These are phyloP conservation scores for Pogonognathellus flavescens DNA, from an alignment of 1,140 invertebrate species.

Conservation along the genomic window DNA sequence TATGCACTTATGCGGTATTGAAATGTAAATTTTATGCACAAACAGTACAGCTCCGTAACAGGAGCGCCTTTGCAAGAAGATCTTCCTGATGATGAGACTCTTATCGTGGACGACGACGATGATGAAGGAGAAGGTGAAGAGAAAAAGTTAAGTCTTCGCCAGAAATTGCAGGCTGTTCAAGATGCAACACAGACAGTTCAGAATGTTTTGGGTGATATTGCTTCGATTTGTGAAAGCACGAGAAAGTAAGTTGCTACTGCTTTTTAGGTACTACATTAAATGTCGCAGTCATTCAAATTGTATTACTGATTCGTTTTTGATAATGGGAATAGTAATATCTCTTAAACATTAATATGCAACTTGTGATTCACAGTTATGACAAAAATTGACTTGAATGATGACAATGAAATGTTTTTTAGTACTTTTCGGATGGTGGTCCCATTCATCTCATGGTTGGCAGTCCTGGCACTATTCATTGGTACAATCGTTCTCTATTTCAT, in stretches of 20 bases:
- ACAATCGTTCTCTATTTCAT: conserved; percentile 88
- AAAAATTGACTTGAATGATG: neutral
- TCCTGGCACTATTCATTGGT: conserved; percentile 73
- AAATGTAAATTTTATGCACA: neutral
- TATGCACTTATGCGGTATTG: neutral
- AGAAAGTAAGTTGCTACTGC: conserved; percentile 84
- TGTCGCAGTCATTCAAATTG: too few species aligned
- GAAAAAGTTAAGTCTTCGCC: conserved; percentile 95
- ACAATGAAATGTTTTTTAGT: conserved; percentile 71
- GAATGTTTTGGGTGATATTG: conserved; percentile 92
- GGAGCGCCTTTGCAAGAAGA: conserved; percentile 71
- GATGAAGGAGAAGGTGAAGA: conserved; percentile 76
- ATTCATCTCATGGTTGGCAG: conserved; percentile 93
- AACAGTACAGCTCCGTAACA: conserved; percentile 67
- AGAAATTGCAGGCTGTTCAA: conserved; percentile 92
- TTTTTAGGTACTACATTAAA: neutral
- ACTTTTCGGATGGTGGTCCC: conserved; percentile 98
- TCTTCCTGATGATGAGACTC: conserved; percentile 76
- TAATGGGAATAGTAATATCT: too few species aligned
- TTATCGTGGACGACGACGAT: conserved; percentile 67
- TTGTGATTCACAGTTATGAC: too few species aligned
- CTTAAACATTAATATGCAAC: neutral
- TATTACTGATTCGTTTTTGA: too few species aligned
- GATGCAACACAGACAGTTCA: conserved; percentile 95
- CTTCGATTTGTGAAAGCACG: conserved; percentile 90